phyloP scores from a whole-genome alignment of 2,888 invertebrate species.

The Serripes groenlandicus region DNA sequence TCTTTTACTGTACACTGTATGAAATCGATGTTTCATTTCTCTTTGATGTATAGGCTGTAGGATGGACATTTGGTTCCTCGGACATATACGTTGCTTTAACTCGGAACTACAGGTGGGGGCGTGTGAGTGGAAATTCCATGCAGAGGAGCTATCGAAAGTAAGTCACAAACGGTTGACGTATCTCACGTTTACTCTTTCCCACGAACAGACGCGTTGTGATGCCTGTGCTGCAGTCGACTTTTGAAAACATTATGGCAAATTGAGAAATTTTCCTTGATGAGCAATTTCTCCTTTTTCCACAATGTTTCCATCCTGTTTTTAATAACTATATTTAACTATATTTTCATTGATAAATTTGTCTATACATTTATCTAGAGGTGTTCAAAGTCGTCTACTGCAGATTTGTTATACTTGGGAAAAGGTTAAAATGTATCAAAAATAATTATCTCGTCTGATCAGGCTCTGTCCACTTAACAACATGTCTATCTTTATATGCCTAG shows the following conservation, averaged over 20 bases:
- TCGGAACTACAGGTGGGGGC: slow-evolving; percentile 56
- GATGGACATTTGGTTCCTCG: slow-evolving; percentile 63
- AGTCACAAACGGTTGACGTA: neutral
- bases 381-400: too few relatives aligned
- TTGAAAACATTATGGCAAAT: neutral
- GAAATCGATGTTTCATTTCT: neutral
- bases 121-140: slow-evolving; percentile 67
- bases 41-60: too few relatives aligned
- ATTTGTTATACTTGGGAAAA: too few relatives aligned
- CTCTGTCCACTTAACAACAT: too few relatives aligned
- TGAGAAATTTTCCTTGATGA: neutral
- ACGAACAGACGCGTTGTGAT: neutral
- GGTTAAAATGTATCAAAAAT: too few relatives aligned
- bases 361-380: too few relatives aligned
- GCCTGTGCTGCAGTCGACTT: neutral
- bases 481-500: too few relatives aligned
- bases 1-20: too few relatives aligned
- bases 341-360: too few relatives aligned
- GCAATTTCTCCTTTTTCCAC: neutral
- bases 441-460: too few relatives aligned
- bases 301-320: neutral
- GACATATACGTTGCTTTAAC: slow-evolving; percentile 65
- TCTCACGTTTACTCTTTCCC: neutral
- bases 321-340: too few relatives aligned
- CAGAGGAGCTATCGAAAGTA: slow-evolving; percentile 58